phyloP scores from a whole-genome alignment of 2,113 vertebrate genomes.

The Silurus meridionalis region DNA sequence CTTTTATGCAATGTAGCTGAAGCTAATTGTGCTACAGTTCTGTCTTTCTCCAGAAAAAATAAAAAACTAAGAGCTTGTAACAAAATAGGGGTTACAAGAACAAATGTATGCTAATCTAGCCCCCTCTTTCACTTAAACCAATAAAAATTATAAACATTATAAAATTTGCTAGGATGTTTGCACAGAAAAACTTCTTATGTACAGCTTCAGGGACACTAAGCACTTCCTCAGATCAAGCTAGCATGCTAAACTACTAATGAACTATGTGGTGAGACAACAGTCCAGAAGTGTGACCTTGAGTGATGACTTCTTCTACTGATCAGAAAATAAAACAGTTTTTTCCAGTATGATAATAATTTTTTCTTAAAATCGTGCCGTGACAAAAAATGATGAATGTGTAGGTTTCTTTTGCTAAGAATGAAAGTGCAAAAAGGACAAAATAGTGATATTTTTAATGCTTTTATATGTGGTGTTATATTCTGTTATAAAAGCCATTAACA shows the following conservation, averaged over 20 bases:
- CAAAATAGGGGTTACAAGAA: neutral
- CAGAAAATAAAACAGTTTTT: too few species aligned
- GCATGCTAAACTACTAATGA: neutral
- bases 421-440: neutral
- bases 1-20: neutral
- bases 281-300: neutral
- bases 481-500: neutral
- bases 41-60: too few species aligned
- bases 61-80: conserved; percentile 6
- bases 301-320: neutral
- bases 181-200: neutral
- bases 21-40: neutral
- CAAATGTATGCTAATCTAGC: neutral
- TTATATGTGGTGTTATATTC: neutral
- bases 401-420: neutral
- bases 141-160: neutral
- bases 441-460: neutral
- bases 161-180: neutral
- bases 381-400: too few species aligned
- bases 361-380: too few species aligned
- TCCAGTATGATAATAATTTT: too few species aligned
- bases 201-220: neutral
- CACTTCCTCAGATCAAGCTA: neutral
- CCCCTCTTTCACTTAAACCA: neutral
- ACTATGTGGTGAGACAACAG: neutral